Base-by-base conservation (phyloP, 2,797 vertebrate species). In the Bradypus variegatus region DNA sequence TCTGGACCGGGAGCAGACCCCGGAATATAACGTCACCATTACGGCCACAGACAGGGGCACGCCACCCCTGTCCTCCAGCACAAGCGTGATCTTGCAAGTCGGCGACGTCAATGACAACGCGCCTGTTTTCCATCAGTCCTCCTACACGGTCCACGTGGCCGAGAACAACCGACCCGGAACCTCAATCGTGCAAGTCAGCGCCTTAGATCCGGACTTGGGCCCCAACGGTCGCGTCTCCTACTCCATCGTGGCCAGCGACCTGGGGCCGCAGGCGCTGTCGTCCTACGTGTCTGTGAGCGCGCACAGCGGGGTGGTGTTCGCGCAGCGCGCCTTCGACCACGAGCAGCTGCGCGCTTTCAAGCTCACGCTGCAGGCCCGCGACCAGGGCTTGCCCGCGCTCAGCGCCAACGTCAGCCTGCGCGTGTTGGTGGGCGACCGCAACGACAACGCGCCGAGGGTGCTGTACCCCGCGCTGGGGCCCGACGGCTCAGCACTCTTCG, bases 301-400 rank as follows among this genome's bases (percentile, higher is more conserved):
- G 1, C 96, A 98, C 8, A 98, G 97, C 76, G 97, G 98, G 18
- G 97, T 97, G 72, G 96, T 98, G 86, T 98, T 98, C 96, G 97
- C 97, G 81, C 98, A 98, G 96, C 96, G 97, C 78, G 97, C 98
- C 29, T 98, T 98, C 93, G 97, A 98, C 92, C 98, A 98, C 92
- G 97, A 98, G 91, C 97, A 97, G 65, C 85, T 97, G 36, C 96
- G 97, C 76, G 92, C 97, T 85, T 97, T 98, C 88, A 38, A 97
- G 92, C 95, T 98, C 69, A 95, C 89, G 50, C 97, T 98, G 55
- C 97, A 97, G 92, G 97, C 97, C 31, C 97, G 95, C 85, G 97
- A 98, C 92, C 96, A 97, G n/a, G 97, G 97, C 93, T 97, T 96
- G 91, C 97, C 97, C 7, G 86, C 94, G 53, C 96, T 98, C 81